Evolutionary conservation across 2,113 vertebrate genomes (phyloP).

Genomic region (Antigone vipio): DNA sequence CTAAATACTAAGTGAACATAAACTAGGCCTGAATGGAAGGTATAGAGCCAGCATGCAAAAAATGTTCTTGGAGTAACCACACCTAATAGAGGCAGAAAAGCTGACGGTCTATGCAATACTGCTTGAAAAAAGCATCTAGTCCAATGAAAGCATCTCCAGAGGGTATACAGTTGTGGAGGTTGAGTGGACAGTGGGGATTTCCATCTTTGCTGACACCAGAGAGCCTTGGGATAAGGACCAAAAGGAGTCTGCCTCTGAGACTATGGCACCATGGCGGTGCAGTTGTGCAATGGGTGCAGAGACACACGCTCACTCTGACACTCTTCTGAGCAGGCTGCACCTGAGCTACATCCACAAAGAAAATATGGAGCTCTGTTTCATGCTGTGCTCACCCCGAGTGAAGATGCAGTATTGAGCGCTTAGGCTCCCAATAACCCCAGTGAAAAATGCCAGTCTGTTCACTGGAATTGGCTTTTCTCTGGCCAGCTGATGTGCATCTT

Average conservation of each 20-base stretch:
- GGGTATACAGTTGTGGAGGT: neutral
- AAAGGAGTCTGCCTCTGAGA: neutral
- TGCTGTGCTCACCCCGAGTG: neutral
- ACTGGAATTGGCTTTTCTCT: neutral
- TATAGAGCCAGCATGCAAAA: neutral
- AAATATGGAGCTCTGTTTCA: neutral
- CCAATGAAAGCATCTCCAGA: neutral
- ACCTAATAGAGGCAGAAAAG: neutral
- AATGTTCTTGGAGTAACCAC: neutral
- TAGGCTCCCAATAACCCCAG: neutral
- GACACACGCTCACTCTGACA: neutral
- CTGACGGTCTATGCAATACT: accelerated
- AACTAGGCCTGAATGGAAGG: neutral
- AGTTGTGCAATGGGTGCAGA: neutral
- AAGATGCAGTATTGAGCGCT: neutral
- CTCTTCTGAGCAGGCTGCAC: neutral
- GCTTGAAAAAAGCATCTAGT: neutral
- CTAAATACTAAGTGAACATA: neutral
- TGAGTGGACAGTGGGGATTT: neutral
- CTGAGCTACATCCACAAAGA: neutral
- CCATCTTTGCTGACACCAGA: neutral
- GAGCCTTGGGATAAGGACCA: neutral
- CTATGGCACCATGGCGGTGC: neutral
- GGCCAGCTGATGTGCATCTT: neutral
- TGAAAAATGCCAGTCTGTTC: neutral